Evolutionary conservation across 2,113 vertebrate genomes (phyloP), one percentile per base, ranked within the genome.

Genomic region (Lepus europaeus): DNA sequence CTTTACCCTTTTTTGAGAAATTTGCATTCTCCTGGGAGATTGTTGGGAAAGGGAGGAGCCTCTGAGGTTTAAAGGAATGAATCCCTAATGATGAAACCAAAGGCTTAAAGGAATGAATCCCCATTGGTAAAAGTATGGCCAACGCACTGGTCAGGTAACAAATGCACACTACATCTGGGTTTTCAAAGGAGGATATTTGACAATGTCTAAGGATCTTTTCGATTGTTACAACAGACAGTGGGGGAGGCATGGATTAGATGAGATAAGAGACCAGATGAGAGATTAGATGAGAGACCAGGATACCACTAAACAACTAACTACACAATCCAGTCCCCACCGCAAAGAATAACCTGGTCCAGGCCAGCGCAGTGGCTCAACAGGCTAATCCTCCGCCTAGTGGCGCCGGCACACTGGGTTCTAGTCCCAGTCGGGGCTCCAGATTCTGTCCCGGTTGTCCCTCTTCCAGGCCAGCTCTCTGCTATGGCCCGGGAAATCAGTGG

Each of bases 1-100:
- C 8, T 36, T 90, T 53, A 85, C 2, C 23, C n/a, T 88, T 91
- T 45, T 94, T 78, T 87, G 33, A 90, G 76, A 84, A 84, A 87
- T 63, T 5, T 36, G 1, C 25, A 49, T 53, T 84, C 59, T 89
- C 61, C 45, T 68, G 53, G 16, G 56, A 22, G 17, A 80, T 39
- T 94, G 5, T 78, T 59, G 19, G n/a, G 68, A 77, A 87, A 93
- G 25, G 25, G 79, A 87, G 80, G 87, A 45, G 6, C 0, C 22
- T 82, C 45, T n/a, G 93, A 39, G 12, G 17, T 53, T 53, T 66
- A 78, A 93, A 95, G n/a, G 23, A 91, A 56, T 17, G 19, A 59
- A 66, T 61, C n/a, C 69, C 9, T 61, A n/a, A 16, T 31, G 23
- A 64, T 56, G 22, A 68, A 64, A 68, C 68, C 39, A 0, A 51